Evolutionary conservation across 2,888 invertebrate genomes (phyloP).

Genomic region (Macrostomum cliftonense): DNA sequence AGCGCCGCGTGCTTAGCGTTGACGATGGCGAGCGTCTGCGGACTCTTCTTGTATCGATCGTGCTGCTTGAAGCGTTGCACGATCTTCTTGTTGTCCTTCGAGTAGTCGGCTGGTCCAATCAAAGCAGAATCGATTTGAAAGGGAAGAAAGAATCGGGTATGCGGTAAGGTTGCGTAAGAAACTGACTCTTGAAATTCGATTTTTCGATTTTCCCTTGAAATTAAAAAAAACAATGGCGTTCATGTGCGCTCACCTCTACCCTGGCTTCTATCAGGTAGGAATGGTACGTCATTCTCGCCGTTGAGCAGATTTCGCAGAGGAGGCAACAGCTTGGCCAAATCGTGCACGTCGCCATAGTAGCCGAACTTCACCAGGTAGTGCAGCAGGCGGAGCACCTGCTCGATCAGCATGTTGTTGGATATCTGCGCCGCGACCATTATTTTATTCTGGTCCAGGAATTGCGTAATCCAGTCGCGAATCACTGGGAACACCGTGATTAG

Average conservation of each 20-base stretch:
- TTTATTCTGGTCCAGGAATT: constrained; percentile 22
- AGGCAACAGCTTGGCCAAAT: constrained; percentile 11
- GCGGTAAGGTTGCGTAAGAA: too few relatives aligned
- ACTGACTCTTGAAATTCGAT: too few relatives aligned
- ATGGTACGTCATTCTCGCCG: constrained; percentile 15
- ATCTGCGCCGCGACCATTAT: constrained; percentile 30
- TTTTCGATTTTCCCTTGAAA: too few relatives aligned
- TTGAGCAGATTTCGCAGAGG: constrained; percentile 14
- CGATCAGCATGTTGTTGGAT: constrained; percentile 26
- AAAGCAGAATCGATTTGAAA: too few relatives aligned
- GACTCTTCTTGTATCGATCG: constrained; percentile 6
- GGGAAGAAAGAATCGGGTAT: too few relatives aligned
- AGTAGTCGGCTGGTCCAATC: neutral
- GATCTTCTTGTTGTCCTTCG: constrained; percentile 6
- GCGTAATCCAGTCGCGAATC: constrained; percentile 6
- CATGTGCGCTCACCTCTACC: too few relatives aligned
- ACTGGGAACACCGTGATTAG: constrained; percentile 7
- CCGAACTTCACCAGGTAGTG: constrained; percentile 11
- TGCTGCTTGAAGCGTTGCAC: constrained; percentile 4
- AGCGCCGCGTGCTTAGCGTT: constrained; percentile 12
- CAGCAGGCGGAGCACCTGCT: constrained; percentile 13
- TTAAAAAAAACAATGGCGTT: too few relatives aligned
- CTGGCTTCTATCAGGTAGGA: constrained; percentile 3
- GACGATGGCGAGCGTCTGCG: constrained; percentile 10
- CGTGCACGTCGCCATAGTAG: constrained; percentile 14